Percentiles rank a stretch among this genome's conserved stretches.
Evolutionary conservation across 2,888 invertebrate genomes (phyloP).

Genomic region (Andricus curvator): DNA sequence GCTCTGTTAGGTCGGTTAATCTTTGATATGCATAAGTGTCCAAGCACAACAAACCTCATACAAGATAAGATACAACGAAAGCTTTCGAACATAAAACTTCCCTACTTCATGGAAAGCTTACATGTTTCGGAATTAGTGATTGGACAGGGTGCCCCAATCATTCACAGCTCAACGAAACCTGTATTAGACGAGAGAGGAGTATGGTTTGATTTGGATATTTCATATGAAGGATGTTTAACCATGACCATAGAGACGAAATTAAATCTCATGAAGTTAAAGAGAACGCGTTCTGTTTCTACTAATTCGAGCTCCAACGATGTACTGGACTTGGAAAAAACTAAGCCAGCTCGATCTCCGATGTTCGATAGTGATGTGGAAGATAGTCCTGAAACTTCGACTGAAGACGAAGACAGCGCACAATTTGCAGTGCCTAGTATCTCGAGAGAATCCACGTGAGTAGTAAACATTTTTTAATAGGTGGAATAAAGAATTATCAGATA

Average conservation of each 20-base stretch:
- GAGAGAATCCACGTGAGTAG: constrained; percentile 67
- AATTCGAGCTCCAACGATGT: constrained; percentile 60
- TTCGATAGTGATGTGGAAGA: constrained; percentile 89
- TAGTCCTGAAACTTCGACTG: constrained; percentile 89
- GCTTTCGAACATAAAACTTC: constrained; percentile 91
- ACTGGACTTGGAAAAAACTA: constrained; percentile 61
- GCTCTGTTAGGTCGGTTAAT: constrained; percentile 87
- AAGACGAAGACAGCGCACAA: constrained; percentile 81
- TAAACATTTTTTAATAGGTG: constrained; percentile 23
- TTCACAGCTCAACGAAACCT: constrained; percentile 84
- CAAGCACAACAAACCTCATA: constrained; percentile 84
- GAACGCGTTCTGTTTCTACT: constrained; percentile 63
- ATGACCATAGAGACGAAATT: constrained; percentile 94
- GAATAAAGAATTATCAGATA: background rate
- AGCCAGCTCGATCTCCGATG: constrained; percentile 80
- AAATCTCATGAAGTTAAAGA: constrained; percentile 86
- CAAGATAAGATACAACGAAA: constrained; percentile 92
- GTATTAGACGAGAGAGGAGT: constrained; percentile 89
- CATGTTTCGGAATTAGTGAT: constrained; percentile 87
- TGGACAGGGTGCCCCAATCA: constrained; percentile 84
- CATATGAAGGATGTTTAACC: constrained; percentile 88
- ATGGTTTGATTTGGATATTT: constrained; percentile 92
- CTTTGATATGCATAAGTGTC: constrained; percentile 90
- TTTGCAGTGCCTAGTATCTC: constrained; percentile 66
- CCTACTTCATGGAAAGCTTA: constrained; percentile 93